Evolutionary conservation across 2,113 vertebrate genomes (phyloP).

Genomic region (Myotis brandtii): DNA sequence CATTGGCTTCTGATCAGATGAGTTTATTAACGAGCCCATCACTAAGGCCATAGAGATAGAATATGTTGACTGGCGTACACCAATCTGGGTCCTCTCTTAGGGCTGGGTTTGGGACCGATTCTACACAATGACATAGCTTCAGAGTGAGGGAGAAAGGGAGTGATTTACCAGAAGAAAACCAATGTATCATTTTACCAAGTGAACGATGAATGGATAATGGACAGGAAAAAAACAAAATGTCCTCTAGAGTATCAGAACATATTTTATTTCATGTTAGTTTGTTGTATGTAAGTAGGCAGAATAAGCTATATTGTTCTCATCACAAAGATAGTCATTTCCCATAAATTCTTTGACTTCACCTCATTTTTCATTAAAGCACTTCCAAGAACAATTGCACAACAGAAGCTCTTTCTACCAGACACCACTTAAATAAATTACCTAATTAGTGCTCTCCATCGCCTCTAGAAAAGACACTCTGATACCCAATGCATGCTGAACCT

Average conservation of each 20-base stretch:
- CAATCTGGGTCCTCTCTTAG: neutral
- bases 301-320: neutral
- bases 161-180: slow-evolving; percentile 1
- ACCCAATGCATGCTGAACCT: neutral
- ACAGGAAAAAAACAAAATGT: neutral
- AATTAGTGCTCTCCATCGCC: neutral
- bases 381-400: neutral
- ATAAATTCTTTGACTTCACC: neutral
- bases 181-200: neutral
- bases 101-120: neutral
- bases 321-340: slow-evolving; percentile 27
- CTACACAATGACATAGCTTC: neutral
- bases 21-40: neutral
- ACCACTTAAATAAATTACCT: neutral
- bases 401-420: neutral
- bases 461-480: neutral
- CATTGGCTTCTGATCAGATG: neutral
- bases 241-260: neutral
- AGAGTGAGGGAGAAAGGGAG: neutral
- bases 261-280: slow-evolving; percentile 35
- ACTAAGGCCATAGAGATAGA: neutral
- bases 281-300: neutral
- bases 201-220: neutral
- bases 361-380: slow-evolving; percentile 20
- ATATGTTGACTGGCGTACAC: neutral